These are phyloP conservation scores for Quiscalus mexicanus DNA, from an alignment of 2,113 vertebrate species.

Conservation along the genomic window DNA sequence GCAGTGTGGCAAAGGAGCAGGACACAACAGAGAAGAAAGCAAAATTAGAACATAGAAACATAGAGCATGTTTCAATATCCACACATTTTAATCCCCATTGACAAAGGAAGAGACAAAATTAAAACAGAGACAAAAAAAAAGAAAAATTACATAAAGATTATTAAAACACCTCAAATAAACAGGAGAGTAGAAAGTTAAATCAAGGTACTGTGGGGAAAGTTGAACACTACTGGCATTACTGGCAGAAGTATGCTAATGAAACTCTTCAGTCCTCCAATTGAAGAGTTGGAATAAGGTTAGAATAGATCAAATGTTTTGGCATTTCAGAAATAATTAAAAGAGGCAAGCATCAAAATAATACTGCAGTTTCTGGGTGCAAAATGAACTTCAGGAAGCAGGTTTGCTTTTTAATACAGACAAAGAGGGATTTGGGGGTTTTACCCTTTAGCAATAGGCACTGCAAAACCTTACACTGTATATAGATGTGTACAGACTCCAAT, in stretches of 20 bases:
- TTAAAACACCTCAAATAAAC: background rate
- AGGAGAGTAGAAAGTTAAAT: background rate
- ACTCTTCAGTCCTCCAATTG: background rate
- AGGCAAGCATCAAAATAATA: background rate
- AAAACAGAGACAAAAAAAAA: accelerated
- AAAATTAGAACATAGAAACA: background rate
- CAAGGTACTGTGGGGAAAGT: accelerated
- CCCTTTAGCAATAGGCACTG: background rate
- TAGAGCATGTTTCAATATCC: background rate
- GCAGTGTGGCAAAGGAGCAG: background rate
- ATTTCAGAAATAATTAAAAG: background rate
- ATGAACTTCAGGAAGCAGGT: background rate
- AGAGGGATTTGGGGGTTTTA: background rate
- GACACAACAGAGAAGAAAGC: background rate
- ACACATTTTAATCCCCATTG: background rate
- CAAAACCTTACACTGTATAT: background rate
- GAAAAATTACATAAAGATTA: background rate
- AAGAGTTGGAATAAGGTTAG: background rate
- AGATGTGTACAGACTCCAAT: background rate
- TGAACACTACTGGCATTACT: background rate
- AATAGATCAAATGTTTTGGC: background rate
- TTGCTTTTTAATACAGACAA: background rate
- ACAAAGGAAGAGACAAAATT: background rate
- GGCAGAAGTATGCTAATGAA: background rate
- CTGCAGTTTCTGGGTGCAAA: background rate